phyloP scores from a whole-genome alignment of 2,888 invertebrate species.

The Scelioninae gen. 2 region DNA sequence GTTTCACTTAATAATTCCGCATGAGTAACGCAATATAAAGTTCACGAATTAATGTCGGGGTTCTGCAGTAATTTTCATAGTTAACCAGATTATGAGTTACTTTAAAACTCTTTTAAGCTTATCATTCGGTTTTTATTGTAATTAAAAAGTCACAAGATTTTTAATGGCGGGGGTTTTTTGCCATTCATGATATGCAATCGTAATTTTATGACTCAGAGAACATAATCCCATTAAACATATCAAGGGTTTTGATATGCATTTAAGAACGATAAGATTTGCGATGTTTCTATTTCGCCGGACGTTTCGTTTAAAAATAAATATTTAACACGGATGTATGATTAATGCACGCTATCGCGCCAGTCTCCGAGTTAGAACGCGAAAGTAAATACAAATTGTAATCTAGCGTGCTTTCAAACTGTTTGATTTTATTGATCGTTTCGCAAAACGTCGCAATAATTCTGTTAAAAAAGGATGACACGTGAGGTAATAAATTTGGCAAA shows the following conservation, averaged over 20 bases:
- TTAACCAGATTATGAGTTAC: conserved; percentile 2
- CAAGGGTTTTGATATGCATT: conserved; percentile 24
- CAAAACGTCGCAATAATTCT: conserved; percentile 14
- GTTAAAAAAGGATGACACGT: conserved; percentile 1
- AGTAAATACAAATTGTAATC: conserved; percentile 30
- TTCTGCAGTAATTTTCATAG: conserved; percentile 1
- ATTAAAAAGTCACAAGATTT: conserved; percentile 1
- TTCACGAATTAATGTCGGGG: neutral
- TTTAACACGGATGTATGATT: conserved; percentile 25
- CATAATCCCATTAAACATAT: conserved; percentile 30
- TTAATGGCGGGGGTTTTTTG: neutral
- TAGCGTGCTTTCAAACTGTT: conserved; percentile 20
- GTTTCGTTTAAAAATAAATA: conserved; percentile 20
- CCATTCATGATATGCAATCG: neutral
- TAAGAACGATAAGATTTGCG: conserved; percentile 28
- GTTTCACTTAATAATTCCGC: conserved; percentile 2
- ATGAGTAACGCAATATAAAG: neutral
- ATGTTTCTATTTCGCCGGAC: conserved; percentile 16
- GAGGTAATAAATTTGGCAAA: conserved; percentile 6
- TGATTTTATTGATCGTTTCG: conserved; percentile 22
- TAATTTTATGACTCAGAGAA: conserved; percentile 16
- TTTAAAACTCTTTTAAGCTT: neutral
- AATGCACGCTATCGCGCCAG: conserved; percentile 16
- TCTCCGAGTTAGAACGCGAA: conserved; percentile 16
- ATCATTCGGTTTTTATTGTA: conserved; percentile 10